Evolutionary conservation across 2,888 invertebrate species (phyloP).

Genomic region (Hoplodrina blanda): DNA sequence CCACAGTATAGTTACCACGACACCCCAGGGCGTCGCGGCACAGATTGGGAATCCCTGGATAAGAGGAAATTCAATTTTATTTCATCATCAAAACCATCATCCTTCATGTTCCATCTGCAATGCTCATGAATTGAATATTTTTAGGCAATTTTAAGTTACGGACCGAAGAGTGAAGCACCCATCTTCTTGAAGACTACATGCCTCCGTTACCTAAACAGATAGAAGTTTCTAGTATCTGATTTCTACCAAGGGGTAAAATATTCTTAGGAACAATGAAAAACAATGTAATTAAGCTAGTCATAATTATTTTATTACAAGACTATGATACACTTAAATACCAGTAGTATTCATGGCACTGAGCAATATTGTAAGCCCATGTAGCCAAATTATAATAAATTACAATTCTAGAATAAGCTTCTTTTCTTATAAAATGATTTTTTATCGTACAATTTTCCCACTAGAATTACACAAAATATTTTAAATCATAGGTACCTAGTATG

Average conservation of each 20-base stretch:
- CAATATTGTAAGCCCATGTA: slow-evolving; percentile 46
- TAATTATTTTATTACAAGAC: slow-evolving; percentile 56
- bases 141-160: too few species aligned
- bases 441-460: slow-evolving; percentile 44
- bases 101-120: too few species aligned
- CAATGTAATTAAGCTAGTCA: slow-evolving; percentile 21
- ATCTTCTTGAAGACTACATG: too few species aligned
- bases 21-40: too few species aligned
- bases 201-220: too few species aligned
- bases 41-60: too few species aligned
- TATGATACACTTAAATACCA: slow-evolving; percentile 50
- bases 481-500: slow-evolving; percentile 35
- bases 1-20: too few species aligned
- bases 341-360: slow-evolving; percentile 60
- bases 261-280: slow-evolving; percentile 5
- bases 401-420: slow-evolving; percentile 42
- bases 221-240: too few species aligned
- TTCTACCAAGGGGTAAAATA: neutral
- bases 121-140: too few species aligned
- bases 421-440: slow-evolving; percentile 54
- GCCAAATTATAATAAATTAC: slow-evolving; percentile 59
- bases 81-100: too few species aligned
- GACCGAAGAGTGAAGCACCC: too few species aligned
- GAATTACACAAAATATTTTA: slow-evolving; percentile 29
- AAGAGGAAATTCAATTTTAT: too few species aligned